Conservation (phyloP, 37 sponge, comb jelly and placozoan genomes). For the Axinella damicornis region DNA sequence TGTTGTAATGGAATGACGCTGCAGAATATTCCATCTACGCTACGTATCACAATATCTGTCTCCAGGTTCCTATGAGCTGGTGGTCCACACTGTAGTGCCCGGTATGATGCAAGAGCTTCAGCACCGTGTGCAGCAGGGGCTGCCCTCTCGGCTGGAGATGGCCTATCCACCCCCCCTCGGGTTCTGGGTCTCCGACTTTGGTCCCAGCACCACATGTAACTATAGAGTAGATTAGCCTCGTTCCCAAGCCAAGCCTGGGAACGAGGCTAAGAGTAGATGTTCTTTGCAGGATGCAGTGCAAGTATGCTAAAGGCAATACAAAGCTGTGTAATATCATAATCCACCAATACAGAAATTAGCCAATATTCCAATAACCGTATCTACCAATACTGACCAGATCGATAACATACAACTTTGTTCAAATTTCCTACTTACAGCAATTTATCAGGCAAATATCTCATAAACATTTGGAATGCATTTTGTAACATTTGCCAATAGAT, state of each 20-base stretch:
- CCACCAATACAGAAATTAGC: no score
- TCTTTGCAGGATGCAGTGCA: not conserved
- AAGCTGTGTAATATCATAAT: no score
- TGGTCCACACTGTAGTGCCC: not conserved
- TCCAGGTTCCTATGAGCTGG: constrained; percentile 45
- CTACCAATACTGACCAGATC: no score
- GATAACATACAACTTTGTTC: no score
- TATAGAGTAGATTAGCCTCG: not conserved
- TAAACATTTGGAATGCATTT: no score
- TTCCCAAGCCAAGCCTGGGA: not conserved
- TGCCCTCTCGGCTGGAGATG: not conserved
- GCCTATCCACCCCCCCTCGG: constrained; percentile 24
- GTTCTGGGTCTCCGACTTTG: constrained; percentile 46
- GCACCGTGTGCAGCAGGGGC: constrained; percentile 47
- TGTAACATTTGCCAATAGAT: no score
- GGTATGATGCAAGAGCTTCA: constrained; percentile 30
- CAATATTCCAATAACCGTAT: no score
- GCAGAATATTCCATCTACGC: no score
- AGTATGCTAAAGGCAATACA: not conserved
- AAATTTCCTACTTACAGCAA: no score
- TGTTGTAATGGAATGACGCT: no score
- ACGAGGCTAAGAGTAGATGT: not conserved
- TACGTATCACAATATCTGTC: not conserved
- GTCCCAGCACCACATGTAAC: constrained; percentile 20
- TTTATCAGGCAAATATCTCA: no score